These are phyloP conservation scores for Buceros bicornis DNA, from an alignment of 2,797 vertebrate genomes.

Conservation along the genomic window DNA sequence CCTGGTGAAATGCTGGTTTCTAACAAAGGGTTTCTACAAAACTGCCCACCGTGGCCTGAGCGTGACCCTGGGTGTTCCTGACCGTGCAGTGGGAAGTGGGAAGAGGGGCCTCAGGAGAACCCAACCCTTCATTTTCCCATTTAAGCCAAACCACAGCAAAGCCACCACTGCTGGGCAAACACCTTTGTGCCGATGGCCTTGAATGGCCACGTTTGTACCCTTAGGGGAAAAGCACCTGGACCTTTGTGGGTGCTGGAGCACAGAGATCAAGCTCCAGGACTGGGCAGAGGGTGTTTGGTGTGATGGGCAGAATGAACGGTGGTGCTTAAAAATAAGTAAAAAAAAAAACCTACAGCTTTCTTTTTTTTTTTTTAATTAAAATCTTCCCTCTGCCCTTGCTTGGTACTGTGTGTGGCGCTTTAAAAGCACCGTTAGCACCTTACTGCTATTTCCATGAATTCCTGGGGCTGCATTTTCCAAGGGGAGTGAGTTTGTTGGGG, in stretches of 20 bases:
- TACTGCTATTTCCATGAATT: not conserved
- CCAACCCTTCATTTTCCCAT: not conserved
- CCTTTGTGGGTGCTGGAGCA: not conserved
- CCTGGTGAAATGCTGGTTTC: not conserved
- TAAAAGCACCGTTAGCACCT: not conserved
- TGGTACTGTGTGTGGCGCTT: not conserved
- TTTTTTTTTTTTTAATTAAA: not conserved
- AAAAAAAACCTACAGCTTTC: not conserved
- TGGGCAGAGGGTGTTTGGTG: too few relatives aligned
- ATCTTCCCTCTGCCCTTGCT: accelerated
- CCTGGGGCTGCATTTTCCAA: not conserved
- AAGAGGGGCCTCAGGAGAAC: not conserved
- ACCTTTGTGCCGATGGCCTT: not conserved
- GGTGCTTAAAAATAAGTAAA: not conserved
- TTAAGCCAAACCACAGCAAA: not conserved
- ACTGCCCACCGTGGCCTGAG: not conserved
- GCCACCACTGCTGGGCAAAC: not conserved
- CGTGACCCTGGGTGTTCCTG: not conserved
- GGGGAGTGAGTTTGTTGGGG: not conserved
- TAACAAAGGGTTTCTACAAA: slow-evolving; percentile 39
- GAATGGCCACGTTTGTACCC: not conserved
- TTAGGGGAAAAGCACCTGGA: not conserved
- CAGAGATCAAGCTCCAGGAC: too few relatives aligned
- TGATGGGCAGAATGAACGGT: not conserved
- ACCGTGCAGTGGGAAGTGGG: not conserved